Evolutionary conservation across 1,140 invertebrate genomes (phyloP).

Genomic region (Pachyrhynchus sulphureomaculatus): DNA sequence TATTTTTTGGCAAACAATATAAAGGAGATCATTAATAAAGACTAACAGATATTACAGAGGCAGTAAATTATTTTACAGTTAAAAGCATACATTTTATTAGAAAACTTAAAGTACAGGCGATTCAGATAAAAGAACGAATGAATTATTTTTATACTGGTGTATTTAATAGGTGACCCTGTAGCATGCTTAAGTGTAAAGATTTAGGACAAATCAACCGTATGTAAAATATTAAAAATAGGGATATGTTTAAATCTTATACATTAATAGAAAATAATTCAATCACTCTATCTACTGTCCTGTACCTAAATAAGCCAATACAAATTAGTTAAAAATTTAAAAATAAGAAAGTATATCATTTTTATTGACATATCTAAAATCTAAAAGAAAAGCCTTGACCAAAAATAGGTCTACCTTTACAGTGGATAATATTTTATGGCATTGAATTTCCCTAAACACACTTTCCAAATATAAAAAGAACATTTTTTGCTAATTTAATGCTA

Average conservation of each 20-base stretch:
- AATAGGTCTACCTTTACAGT: too few species aligned
- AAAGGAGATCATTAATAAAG: constrained; percentile 31
- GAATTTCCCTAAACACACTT: too few species aligned
- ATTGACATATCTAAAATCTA: neutral
- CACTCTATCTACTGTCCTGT: neutral
- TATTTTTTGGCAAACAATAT: constrained; percentile 30
- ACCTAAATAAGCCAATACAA: neutral
- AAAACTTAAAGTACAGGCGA: neutral
- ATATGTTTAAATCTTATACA: constrained; percentile 4
- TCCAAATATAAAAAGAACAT: too few species aligned
- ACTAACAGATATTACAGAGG: constrained; percentile 21
- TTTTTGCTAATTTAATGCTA: too few species aligned
- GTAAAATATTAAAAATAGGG: neutral
- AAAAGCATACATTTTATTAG: constrained; percentile 5
- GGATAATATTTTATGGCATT: too few species aligned
- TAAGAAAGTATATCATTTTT: neutral
- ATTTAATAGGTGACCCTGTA: neutral
- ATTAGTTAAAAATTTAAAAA: neutral
- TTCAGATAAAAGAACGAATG: neutral
- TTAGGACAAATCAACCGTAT: neutral
- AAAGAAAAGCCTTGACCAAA: neutral
- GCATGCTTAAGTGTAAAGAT: too few species aligned
- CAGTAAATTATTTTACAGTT: constrained; percentile 17
- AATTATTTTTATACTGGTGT: neutral
- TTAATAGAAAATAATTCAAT: constrained; percentile 6